Evolutionary conservation across 2,113 vertebrate species (phyloP).

Genomic region (Eulemur macaco): DNA sequence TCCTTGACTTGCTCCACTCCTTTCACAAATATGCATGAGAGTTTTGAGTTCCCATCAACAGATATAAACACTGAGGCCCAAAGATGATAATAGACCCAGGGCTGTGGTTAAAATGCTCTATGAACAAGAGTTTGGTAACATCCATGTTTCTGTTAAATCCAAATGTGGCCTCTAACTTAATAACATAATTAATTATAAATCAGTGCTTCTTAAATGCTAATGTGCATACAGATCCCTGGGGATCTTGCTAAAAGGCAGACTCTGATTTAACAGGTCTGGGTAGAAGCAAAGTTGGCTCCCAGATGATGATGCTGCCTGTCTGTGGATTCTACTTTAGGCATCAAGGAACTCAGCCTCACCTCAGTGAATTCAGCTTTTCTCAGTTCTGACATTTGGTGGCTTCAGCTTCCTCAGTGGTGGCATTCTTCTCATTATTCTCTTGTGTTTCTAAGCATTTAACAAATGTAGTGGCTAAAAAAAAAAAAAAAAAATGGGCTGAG

Average conservation of each 20-base stretch:
- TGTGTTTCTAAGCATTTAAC: neutral
- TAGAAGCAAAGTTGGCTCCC: neutral
- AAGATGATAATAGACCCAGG: neutral
- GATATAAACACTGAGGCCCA: neutral
- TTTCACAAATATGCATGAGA: neutral
- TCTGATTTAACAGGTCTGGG: neutral
- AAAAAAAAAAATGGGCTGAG: neutral
- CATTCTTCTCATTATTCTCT: neutral
- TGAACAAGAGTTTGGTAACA: neutral
- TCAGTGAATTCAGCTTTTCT: neutral
- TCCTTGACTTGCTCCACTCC: neutral
- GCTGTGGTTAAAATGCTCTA: neutral
- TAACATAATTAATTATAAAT: neutral
- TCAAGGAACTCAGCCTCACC: neutral
- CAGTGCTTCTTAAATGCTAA: neutral
- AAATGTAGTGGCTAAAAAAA: neutral
- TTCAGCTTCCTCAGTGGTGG: neutral
- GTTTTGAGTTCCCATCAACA: neutral
- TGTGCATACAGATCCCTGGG: neutral
- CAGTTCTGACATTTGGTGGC: neutral
- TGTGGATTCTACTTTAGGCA: neutral
- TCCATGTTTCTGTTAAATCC: neutral
- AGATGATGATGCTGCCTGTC: too few relatives aligned
- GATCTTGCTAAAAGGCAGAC: neutral
- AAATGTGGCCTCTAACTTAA: neutral